These are phyloP conservation scores for Trematomus loennbergii DNA, from an alignment of 2,113 vertebrate genomes.

Conservation along the genomic window DNA sequence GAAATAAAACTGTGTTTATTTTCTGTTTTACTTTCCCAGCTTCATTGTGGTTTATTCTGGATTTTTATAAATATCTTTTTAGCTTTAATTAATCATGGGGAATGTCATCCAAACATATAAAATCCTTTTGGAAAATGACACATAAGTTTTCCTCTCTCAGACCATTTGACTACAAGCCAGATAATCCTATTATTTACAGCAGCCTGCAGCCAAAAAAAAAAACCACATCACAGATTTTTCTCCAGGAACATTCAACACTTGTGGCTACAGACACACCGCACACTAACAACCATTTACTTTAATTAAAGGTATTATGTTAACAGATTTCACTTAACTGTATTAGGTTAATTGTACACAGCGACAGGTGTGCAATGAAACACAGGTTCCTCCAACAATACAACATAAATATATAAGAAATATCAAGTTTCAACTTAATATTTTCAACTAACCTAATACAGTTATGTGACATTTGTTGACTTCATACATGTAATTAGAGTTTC, in stretches of 20 bases:
- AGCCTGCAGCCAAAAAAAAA: conserved; percentile 57
- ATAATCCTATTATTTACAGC: conserved; percentile 79
- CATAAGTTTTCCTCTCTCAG: conserved; percentile 33
- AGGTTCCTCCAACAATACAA: no score
- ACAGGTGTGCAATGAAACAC: no score
- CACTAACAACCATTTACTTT: no score
- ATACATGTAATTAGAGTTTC: no score
- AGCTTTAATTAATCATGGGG: conserved; percentile 5
- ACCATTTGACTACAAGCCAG: conserved; percentile 67
- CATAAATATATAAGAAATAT: no score
- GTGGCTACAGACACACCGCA: conserved; percentile 71
- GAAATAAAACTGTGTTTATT: conserved; percentile 30
- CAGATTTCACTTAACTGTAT: no score
- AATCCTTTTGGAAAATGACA: conserved; percentile 56
- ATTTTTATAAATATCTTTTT: conserved; percentile 49
- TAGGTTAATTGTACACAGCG: no score
- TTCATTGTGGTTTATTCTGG: conserved; percentile 34
- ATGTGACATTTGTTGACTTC: no score
- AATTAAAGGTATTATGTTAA: no score
- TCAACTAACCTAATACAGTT: no score
- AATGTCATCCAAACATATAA: conserved; percentile 54
- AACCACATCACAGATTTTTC: conserved; percentile 66
- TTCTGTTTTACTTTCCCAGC: conserved; percentile 21
- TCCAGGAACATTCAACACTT: conserved; percentile 77
- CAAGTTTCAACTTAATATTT: no score